Percentiles rank a stretch among this genome's conserved stretches.
Conservation (phyloP, 2,113 vertebrate species). For the Lepisosteus oculatus region DNA sequence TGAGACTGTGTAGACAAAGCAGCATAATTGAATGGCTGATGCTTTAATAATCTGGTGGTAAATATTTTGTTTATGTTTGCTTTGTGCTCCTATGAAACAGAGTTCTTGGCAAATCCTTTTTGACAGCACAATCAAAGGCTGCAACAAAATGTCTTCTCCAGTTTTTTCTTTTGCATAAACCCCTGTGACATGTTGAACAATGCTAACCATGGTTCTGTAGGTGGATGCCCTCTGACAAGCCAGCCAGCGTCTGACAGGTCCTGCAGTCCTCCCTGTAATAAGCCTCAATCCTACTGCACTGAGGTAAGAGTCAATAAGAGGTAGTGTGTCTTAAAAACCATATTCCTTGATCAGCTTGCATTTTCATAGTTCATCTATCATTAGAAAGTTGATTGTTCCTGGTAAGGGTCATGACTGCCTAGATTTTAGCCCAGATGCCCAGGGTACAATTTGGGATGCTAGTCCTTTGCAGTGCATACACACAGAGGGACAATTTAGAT, state of each 20-base stretch:
- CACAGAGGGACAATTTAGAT: too few relatives aligned
- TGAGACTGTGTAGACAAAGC: neutral
- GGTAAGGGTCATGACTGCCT: too few relatives aligned
- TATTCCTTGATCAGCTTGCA: too few relatives aligned
- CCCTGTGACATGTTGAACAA: neutral
- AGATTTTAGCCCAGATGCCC: too few relatives aligned
- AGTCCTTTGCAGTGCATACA: too few relatives aligned
- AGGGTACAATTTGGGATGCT: too few relatives aligned
- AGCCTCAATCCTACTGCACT: constrained; percentile 83
- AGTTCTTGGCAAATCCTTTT: neutral
- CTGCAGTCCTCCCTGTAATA: constrained; percentile 85
- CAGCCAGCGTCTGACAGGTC: constrained; percentile 81
- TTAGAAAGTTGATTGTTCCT: too few relatives aligned
- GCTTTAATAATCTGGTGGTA: neutral
- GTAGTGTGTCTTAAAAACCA: neutral
- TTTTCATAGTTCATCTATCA: too few relatives aligned
- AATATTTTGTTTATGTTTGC: neutral
- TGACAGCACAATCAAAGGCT: neutral
- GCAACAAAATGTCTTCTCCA: neutral
- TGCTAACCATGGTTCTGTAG: constrained; percentile 59
- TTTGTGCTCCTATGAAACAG: neutral
- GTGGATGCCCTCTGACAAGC: constrained; percentile 80
- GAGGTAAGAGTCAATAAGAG: constrained; percentile 71
- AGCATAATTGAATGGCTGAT: neutral
- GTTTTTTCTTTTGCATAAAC: neutral